These are phyloP conservation scores for Platichthys stellatus DNA, from an alignment of 2,113 vertebrate genomes.

Conservation along the genomic window DNA sequence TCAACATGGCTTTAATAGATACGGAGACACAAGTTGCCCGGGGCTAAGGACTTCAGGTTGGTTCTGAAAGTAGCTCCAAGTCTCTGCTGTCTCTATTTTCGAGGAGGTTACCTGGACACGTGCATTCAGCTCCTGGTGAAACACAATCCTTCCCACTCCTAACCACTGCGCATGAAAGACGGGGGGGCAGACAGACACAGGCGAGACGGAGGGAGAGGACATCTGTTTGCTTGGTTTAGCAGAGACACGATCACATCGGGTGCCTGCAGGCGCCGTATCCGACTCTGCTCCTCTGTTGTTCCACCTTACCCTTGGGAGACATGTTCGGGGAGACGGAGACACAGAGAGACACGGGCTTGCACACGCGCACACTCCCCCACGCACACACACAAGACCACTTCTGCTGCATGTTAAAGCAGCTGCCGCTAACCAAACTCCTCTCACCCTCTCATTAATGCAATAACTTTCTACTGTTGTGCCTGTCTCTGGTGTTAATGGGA, in stretches of 20 bases:
- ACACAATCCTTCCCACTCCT: constrained; percentile 43
- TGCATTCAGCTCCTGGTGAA: constrained; percentile 48
- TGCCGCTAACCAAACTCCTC: constrained; percentile 42
- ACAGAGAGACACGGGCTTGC: constrained; percentile 3
- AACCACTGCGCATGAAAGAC: background rate
- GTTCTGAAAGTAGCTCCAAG: constrained; percentile 47
- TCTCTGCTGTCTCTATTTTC: constrained; percentile 46
- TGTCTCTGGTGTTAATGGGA: constrained; percentile 62
- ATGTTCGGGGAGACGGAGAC: constrained; percentile 35
- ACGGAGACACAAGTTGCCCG: constrained; percentile 39
- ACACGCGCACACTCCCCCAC: constrained; percentile 1
- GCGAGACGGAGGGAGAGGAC: constrained; percentile 25
- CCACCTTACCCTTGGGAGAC: constrained; percentile 54
- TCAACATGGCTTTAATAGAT: constrained; percentile 43
- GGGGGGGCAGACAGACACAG: constrained; percentile 12
- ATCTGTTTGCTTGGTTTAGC: constrained; percentile 71
- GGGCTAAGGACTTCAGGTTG: constrained; percentile 41
- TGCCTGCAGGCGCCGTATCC: constrained; percentile 65
- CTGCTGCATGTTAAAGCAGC: constrained; percentile 32
- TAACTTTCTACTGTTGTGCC: constrained; percentile 53
- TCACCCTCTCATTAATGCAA: constrained; percentile 58
- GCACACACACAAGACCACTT: constrained; percentile 9
- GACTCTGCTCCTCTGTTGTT: constrained; percentile 56
- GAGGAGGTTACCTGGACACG: constrained; percentile 46
- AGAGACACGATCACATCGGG: constrained; percentile 63